Evolutionary conservation across 2,888 invertebrate species (phyloP).

Genomic region (Callyntrura guangdongensis): DNA sequence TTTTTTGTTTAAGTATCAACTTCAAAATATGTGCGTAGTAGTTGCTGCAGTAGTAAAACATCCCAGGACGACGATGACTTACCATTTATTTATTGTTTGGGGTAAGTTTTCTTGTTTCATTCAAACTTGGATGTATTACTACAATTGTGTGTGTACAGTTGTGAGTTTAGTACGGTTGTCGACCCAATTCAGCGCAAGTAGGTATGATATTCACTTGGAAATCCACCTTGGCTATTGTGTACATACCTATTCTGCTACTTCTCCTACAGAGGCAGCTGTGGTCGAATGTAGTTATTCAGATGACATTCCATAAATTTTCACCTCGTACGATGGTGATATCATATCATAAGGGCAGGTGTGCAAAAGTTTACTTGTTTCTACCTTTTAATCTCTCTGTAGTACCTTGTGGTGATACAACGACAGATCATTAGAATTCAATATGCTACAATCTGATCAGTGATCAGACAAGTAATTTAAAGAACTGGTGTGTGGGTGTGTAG

Average conservation of each 20-base stretch:
- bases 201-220: background rate
- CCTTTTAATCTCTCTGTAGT: background rate
- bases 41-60: background rate
- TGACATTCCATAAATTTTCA: conserved; percentile 67
- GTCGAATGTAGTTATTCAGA: conserved; percentile 38
- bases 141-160: background rate
- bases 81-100: background rate
- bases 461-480: background rate
- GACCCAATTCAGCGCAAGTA: conserved; percentile 71
- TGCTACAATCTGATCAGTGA: background rate
- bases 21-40: background rate
- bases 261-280: background rate
- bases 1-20: background rate
- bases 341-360: conserved; percentile 63
- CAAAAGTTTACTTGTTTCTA: background rate
- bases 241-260: background rate
- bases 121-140: background rate
- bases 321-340: conserved; percentile 56
- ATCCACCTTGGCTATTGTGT: background rate
- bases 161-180: conserved; percentile 60
- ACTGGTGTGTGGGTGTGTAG: conserved; percentile 61
- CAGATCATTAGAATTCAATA: background rate
- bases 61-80: background rate
- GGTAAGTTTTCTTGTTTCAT: background rate
- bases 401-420: no score